Evolutionary conservation across 1,140 invertebrate genomes (phyloP).

Genomic region (silkworm (Bombyx mori)): DNA sequence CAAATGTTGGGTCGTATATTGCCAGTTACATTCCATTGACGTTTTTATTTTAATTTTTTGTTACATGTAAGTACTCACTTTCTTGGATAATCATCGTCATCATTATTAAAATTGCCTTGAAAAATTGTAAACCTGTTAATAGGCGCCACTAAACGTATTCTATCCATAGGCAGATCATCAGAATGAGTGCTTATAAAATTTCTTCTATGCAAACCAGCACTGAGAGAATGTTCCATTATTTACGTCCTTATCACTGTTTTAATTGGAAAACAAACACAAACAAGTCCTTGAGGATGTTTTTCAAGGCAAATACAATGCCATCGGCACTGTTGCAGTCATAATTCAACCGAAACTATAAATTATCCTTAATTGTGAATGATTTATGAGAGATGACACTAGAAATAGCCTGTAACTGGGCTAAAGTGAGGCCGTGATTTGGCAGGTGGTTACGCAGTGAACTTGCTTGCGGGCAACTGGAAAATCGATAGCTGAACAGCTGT

Average conservation of each 20-base stretch:
- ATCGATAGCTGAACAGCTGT: constrained; percentile 59
- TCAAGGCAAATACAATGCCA: too few relatives aligned
- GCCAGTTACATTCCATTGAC: too few relatives aligned
- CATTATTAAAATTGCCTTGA: constrained; percentile 42
- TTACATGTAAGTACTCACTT: constrained; percentile 35
- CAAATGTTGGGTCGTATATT: too few relatives aligned
- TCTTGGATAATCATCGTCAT: constrained; percentile 38
- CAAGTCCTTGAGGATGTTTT: constrained; percentile 5
- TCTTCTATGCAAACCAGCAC: constrained; percentile 38
- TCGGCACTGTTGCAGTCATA: too few relatives aligned
- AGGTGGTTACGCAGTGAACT: constrained; percentile 47
- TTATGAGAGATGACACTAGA: too few relatives aligned
- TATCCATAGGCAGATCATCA: constrained; percentile 50
- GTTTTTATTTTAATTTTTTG: too few relatives aligned
- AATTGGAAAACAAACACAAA: background rate
- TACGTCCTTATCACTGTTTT: constrained; percentile 7
- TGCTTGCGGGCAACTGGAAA: constrained; percentile 33
- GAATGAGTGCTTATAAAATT: constrained; percentile 47
- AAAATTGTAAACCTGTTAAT: constrained; percentile 54
- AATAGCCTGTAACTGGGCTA: too few relatives aligned
- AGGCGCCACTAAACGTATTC: constrained; percentile 50
- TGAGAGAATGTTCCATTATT: constrained; percentile 37
- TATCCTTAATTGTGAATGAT: too few relatives aligned
- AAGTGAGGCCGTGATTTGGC: constrained; percentile 13
- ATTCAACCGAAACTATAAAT: too few relatives aligned